phyloP scores from a whole-genome alignment of 2,113 vertebrate species.

The Lanius ludovicianus region DNA sequence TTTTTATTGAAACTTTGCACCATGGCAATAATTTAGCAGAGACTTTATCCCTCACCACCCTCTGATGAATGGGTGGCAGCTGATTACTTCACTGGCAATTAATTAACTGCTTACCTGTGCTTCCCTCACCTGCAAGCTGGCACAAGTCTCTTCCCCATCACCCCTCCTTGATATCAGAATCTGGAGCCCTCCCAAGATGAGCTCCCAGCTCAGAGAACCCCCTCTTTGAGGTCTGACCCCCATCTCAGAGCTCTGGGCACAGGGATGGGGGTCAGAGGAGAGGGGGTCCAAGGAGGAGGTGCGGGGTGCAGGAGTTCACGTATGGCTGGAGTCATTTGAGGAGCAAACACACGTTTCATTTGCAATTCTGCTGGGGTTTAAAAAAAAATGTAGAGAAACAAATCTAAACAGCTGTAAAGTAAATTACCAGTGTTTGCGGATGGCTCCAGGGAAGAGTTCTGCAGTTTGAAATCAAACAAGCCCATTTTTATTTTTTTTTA shows the following conservation, averaged over 20 bases:
- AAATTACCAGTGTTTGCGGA: slow-evolving; percentile 59
- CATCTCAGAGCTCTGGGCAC: neutral
- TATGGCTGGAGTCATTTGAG: neutral
- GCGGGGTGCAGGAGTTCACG: neutral
- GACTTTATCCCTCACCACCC: neutral
- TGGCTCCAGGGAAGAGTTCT: slow-evolving; percentile 59
- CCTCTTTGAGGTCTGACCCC: neutral
- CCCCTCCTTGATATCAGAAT: neutral
- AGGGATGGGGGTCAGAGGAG: neutral
- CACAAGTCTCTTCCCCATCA: neutral
- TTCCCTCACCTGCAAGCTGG: neutral
- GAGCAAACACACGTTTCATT: slow-evolving; percentile 25
- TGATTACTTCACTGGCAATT: neutral
- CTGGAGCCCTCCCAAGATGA: neutral
- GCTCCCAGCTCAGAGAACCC: neutral
- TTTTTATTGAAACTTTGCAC: neutral
- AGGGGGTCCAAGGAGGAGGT: neutral
- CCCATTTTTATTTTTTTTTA: neutral
- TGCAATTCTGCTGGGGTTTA: slow-evolving; percentile 25
- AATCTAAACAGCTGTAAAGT: slow-evolving; percentile 65
- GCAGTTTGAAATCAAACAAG: slow-evolving; percentile 53
- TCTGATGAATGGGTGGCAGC: neutral
- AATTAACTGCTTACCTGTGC: neutral
- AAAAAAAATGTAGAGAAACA: slow-evolving; percentile 23
- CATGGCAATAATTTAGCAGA: neutral